Base-by-base conservation (phyloP, 92 coral and sea anemone species). In the Diadumene lineata region DNA sequence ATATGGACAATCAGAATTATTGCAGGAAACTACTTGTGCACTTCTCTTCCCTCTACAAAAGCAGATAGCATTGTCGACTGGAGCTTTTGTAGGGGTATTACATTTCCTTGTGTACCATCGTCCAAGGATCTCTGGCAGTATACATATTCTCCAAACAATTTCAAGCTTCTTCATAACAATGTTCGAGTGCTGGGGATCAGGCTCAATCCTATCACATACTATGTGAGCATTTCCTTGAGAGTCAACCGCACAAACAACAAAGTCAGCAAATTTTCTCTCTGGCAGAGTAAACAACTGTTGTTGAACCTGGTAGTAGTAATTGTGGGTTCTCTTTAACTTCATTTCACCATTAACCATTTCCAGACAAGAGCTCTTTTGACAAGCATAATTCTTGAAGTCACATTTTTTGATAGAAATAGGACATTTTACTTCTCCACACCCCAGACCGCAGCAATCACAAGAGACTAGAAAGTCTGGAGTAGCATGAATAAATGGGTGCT, bases 81-180 rank as follows among this genome's bases (percentile, higher is more conserved):
- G 68, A 29, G 34, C 46, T 15, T 18, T 51, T 1, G 60, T 75
- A 63, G 82, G 85, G 2, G 53, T 30, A 28, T 51, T 43, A 75
- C 76, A 79, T 50, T 38, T 72, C 56, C 92, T 87, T 25, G 85
- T 82, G 64, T 82, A 86, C 84, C 91, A 82, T 28, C 87, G 46
- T 44, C 78, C 88, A 19, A 82, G 75, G 22, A 86, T 60, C 64
- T 77, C 91, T 53, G 91, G 90, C 13, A 86, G 86, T 34, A 85
- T 63, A 65, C 90, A 85, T 27, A 60, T 82, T 66, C 83, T 66
- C 90, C 79, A 85, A 73, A 86, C 82, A 31, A 43, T 1, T 64
- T 82, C 68, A 53, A 86, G 72, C 64, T 83, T 83, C 32, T 43
- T 44, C 34, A 77, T 62, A 43, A 78, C 88, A 70, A 66, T 72